These are phyloP conservation scores for Musca vetustissima DNA, from an alignment of 1,140 invertebrate species.

Conservation along the genomic window DNA sequence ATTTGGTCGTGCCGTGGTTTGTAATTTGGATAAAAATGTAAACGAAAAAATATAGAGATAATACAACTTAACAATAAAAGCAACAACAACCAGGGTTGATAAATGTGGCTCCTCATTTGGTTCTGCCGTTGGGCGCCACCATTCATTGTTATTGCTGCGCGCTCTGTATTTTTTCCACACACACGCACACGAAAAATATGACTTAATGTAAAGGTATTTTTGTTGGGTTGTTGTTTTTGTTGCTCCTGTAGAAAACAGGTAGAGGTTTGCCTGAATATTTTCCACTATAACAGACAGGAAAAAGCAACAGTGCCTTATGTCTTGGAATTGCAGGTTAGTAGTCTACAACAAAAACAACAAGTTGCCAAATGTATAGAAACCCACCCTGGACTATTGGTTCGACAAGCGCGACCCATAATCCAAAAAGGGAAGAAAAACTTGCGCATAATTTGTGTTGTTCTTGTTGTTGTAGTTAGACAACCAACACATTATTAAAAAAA, in stretches of 20 bases:
- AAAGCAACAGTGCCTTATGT: slow-evolving; percentile 10
- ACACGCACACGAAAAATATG: background rate
- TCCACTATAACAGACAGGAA: background rate
- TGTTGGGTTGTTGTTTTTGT: background rate
- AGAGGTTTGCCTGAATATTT: background rate
- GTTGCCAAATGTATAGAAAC: background rate
- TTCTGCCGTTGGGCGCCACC: background rate
- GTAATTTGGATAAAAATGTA: background rate
- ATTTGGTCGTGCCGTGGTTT: slow-evolving; percentile 4
- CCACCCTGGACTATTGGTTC: background rate
- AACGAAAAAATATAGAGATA: slow-evolving; percentile 8
- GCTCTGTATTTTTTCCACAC: background rate
- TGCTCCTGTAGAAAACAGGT: background rate
- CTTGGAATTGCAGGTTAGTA: too few relatives aligned
- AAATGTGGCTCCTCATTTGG: too few relatives aligned
- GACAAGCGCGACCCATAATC: background rate
- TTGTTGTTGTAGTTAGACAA: too few relatives aligned
- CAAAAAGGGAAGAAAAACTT: slow-evolving; percentile 12
- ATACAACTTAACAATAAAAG: background rate
- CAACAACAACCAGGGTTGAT: too few relatives aligned
- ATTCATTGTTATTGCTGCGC: slow-evolving; percentile 1
- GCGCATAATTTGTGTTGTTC: slow-evolving; percentile 16
- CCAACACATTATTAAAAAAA: background rate
- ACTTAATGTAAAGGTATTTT: slow-evolving; percentile 19
- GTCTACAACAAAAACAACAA: slow-evolving; percentile 5